Evolutionary conservation across 2,888 invertebrate genomes (phyloP).

Genomic region (Leucoma salicis): DNA sequence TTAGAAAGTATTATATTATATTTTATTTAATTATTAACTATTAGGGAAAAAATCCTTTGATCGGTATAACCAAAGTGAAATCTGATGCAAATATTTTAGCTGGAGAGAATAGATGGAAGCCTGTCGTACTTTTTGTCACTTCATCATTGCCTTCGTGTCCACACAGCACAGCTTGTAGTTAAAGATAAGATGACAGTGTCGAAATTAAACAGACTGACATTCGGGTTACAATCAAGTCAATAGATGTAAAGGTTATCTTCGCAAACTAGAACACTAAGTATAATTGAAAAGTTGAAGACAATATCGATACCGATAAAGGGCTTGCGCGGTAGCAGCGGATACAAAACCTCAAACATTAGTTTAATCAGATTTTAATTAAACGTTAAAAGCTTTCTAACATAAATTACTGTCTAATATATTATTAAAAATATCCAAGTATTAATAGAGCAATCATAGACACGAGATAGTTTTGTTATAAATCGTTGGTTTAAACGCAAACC

Average conservation of each 20-base stretch:
- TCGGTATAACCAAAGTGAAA: no score
- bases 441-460: conserved; percentile 43
- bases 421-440: conserved; percentile 30
- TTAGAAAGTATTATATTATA: no score
- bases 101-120: no score
- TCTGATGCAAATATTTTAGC: no score
- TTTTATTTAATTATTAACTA: no score
- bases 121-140: no score
- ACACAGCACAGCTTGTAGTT: neutral
- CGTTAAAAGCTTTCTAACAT: conserved; percentile 13
- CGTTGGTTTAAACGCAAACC: conserved; percentile 51
- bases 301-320: no score
- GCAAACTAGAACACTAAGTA: neutral
- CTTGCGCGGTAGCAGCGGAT: no score
- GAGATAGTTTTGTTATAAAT: conserved; percentile 51
- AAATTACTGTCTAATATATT: conserved; percentile 19
- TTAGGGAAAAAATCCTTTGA: no score
- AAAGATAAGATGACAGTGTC: neutral
- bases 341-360: neutral
- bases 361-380: conserved; percentile 10
- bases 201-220: neutral
- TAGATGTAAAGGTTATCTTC: neutral
- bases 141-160: no score
- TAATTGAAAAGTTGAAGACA: neutral
- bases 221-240: neutral